Evolutionary conservation across 2,113 vertebrate species (phyloP).

Genomic region (Pionites leucogaster): DNA sequence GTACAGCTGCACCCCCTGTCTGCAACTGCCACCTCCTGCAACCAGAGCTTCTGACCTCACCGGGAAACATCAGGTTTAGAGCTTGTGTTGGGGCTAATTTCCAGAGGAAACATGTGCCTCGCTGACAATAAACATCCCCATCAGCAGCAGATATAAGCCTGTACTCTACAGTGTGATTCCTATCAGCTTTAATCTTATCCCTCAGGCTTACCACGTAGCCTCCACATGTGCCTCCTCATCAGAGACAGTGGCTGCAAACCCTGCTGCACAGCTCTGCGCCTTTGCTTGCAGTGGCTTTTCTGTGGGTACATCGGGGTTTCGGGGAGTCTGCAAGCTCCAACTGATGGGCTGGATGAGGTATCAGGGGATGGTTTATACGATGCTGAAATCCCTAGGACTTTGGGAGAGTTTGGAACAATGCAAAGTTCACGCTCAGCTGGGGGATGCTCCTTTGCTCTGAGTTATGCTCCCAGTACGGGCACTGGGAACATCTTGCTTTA

Average conservation of each 20-base stretch:
- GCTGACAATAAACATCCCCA: not conserved
- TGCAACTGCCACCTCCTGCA: not conserved
- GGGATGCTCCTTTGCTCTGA: not conserved
- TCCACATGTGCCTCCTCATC: not conserved
- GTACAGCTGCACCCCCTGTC: accelerated
- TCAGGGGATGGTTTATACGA: accelerated
- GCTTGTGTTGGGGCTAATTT: not conserved
- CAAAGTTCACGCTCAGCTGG: accelerated
- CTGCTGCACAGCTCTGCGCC: not conserved
- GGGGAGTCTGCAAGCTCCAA: not conserved
- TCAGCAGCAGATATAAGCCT: not conserved
- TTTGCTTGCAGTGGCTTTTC: not conserved
- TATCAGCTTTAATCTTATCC: not conserved
- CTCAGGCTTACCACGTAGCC: not conserved
- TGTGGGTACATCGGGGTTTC: accelerated
- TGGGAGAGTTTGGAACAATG: accelerated
- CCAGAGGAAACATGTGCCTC: not conserved
- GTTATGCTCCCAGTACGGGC: accelerated
- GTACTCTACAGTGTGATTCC: not conserved
- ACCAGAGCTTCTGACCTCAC: not conserved
- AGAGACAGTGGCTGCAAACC: not conserved
- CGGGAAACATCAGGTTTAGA: not conserved
- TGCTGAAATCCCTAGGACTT: not conserved
- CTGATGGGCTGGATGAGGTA: accelerated
- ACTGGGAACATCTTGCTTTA: not conserved